phyloP scores from a whole-genome alignment of 2,888 invertebrate genomes.

The Ornithoptera alexandrae region DNA sequence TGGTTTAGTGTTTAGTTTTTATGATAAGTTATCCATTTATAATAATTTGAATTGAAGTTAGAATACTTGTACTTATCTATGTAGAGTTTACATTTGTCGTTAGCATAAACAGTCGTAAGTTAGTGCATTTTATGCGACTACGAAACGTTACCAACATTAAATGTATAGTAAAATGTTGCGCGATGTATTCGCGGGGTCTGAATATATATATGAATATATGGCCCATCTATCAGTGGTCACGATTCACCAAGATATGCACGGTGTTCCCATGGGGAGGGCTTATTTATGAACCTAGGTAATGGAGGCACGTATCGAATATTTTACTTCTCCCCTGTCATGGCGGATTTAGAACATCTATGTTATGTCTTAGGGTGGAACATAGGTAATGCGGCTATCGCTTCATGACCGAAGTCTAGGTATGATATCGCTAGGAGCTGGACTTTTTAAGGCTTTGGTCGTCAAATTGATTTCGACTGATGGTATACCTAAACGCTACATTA shows the following conservation, averaged over 20 bases:
- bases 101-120: no score
- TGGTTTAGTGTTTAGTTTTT: no score
- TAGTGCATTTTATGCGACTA: no score
- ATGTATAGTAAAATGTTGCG: conserved; percentile 13
- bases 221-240: conserved; percentile 43
- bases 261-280: conserved; percentile 32
- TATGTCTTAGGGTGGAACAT: conserved; percentile 7
- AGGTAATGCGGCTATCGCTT: conserved; percentile 3
- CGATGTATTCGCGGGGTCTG: conserved; percentile 15
- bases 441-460: no score
- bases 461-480: no score
- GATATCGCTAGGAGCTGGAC: background rate
- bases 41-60: no score
- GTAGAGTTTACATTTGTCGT: no score
- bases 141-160: conserved; percentile 5
- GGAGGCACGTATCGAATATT: conserved; percentile 45
- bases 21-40: no score
- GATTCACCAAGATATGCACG: conserved; percentile 40
- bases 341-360: conserved; percentile 32
- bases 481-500: no score
- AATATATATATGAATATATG: conserved; percentile 31
- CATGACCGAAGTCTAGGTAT: no score
- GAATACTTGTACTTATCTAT: no score
- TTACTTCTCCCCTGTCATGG: conserved; percentile 37
- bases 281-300: conserved; percentile 44